These are phyloP conservation scores for Drosophila barbarae DNA, from an alignment of 2,888 invertebrate species.

Conservation along the genomic window DNA sequence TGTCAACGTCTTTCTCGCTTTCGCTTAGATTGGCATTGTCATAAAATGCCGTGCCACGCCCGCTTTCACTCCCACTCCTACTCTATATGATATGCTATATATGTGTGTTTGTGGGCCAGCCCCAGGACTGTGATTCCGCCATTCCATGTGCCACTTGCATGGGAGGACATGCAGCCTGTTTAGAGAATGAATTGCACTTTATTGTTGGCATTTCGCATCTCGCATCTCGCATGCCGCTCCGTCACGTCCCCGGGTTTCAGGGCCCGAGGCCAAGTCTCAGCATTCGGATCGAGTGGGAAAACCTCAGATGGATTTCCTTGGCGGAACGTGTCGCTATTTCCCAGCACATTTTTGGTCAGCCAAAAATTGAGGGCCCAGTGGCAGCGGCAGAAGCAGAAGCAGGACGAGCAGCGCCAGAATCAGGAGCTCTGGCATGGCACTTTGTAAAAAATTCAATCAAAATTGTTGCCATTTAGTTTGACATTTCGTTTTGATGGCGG, in stretches of 20 bases:
- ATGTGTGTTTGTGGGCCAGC: constrained; percentile 4
- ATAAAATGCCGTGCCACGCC: constrained; percentile 55
- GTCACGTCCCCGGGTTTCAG: constrained; percentile 59
- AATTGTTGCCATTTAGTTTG: constrained; percentile 76
- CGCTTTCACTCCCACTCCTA: neutral
- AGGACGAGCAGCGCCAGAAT: neutral
- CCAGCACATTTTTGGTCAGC: constrained; percentile 47
- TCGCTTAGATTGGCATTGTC: constrained; percentile 72
- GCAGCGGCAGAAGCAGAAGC: neutral
- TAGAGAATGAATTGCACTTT: constrained; percentile 72
- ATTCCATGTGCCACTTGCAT: constrained; percentile 34
- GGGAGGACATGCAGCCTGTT: constrained; percentile 56
- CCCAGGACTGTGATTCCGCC: constrained; percentile 56
- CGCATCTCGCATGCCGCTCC: constrained; percentile 56
- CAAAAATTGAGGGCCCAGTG: constrained; percentile 29
- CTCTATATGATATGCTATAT: neutral
- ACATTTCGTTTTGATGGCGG: constrained; percentile 71
- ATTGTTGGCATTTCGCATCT: constrained; percentile 67
- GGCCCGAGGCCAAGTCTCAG: constrained; percentile 47
- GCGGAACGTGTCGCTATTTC: constrained; percentile 61
- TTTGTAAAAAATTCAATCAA: constrained; percentile 68
- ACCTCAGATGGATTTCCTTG: constrained; percentile 43
- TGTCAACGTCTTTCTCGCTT: constrained; percentile 63
- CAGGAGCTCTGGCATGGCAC: constrained; percentile 18
- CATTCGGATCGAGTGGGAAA: constrained; percentile 40